Evolutionary conservation across 2,113 vertebrate species (phyloP).

Genomic region (Aythya baeri): DNA sequence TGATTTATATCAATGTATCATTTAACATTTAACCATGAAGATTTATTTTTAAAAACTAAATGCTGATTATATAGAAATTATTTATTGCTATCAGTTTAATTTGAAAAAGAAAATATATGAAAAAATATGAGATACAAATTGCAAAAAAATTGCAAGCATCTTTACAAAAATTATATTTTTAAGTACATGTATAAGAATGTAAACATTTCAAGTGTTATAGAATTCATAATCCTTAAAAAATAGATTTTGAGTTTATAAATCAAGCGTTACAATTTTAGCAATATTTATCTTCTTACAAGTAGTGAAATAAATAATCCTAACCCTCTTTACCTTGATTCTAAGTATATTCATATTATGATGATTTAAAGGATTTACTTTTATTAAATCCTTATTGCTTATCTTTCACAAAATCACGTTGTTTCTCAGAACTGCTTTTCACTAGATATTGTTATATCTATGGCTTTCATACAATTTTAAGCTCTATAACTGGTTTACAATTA

Average conservation of each 20-base stretch:
- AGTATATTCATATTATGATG: neutral
- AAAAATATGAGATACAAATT: neutral
- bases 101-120: neutral
- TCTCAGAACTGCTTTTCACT: neutral
- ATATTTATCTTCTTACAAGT: neutral
- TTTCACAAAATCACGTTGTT: neutral
- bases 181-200: neutral
- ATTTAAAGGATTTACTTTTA: neutral
- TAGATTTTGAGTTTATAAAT: neutral
- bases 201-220: neutral
- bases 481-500: neutral
- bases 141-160: neutral
- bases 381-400: neutral
- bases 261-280: neutral
- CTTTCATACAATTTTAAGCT: neutral
- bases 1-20: neutral
- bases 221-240: neutral
- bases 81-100: neutral
- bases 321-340: neutral
- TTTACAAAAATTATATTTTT: neutral
- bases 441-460: neutral
- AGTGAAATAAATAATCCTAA: neutral
- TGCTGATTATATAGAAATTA: neutral
- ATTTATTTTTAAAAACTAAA: neutral
- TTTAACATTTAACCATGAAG: accelerated